Percentiles rank a stretch among this genome's conserved stretches.
phyloP scores from a whole-genome alignment of 1,140 invertebrate species.

The Choristoneura fumiferana region DNA sequence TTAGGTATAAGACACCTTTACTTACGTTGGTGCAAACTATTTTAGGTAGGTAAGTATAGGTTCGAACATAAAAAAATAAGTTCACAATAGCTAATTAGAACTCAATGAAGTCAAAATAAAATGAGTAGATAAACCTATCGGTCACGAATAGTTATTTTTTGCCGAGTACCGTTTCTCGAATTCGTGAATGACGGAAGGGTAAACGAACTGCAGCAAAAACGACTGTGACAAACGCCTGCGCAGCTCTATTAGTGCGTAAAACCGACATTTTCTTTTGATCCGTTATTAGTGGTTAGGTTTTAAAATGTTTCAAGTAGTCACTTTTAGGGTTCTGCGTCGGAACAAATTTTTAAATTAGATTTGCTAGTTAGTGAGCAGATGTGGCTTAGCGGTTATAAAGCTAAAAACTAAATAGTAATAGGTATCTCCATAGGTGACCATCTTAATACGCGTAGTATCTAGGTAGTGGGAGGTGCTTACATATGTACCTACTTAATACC shows the following conservation, averaged over 20 bases:
- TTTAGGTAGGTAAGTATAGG: too few relatives aligned
- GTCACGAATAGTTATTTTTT: constrained; percentile 51
- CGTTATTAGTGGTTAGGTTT: background rate
- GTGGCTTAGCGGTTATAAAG: too few relatives aligned
- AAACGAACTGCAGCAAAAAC: constrained; percentile 45
- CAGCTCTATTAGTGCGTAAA: constrained; percentile 18
- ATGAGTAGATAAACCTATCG: constrained; percentile 34
- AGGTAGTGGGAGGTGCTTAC: too few relatives aligned
- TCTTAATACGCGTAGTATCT: too few relatives aligned
- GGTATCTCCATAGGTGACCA: too few relatives aligned
- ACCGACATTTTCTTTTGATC: constrained; percentile 13
- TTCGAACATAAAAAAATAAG: too few relatives aligned
- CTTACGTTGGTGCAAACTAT: too few relatives aligned
- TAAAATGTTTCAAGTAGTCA: background rate
- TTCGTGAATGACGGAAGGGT: constrained; percentile 36
- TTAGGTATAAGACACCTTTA: too few relatives aligned
- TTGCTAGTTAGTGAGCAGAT: too few relatives aligned
- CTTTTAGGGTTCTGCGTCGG: background rate
- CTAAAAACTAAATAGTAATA: too few relatives aligned
- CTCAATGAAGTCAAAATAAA: constrained; percentile 23
- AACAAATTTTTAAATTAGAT: background rate
- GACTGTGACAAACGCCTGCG: constrained; percentile 12
- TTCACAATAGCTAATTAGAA: too few relatives aligned
- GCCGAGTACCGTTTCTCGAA: constrained; percentile 42
- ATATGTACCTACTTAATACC: too few relatives aligned